phyloP scores from a whole-genome alignment of 2,113 vertebrate species.

The Rallus limicola region DNA sequence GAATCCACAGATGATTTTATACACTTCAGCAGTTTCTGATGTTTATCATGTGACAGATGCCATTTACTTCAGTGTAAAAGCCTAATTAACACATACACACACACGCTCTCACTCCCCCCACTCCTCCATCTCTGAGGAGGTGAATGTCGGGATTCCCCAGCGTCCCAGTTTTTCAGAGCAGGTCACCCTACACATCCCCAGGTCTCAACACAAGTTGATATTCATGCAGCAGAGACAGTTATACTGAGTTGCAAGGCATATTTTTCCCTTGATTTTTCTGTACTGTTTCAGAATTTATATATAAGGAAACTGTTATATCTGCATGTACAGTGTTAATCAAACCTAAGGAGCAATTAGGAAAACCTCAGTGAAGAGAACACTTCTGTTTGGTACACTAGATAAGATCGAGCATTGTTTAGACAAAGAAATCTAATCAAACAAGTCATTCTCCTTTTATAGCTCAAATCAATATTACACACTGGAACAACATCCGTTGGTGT shows the following conservation, averaged over 20 bases:
- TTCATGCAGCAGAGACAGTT: background rate
- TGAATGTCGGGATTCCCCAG: conserved; percentile 4
- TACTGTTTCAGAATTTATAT: background rate
- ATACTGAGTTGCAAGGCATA: background rate
- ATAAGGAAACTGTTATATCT: background rate
- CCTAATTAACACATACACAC: conserved; percentile 58
- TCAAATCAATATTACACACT: conserved; percentile 66
- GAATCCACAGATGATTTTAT: background rate
- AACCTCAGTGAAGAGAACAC: background rate
- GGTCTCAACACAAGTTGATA: background rate
- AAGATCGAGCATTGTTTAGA: conserved; percentile 8
- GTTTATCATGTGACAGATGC: conserved; percentile 28
- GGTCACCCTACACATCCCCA: background rate
- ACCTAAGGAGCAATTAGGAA: background rate
- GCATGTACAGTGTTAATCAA: background rate
- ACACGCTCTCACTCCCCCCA: background rate
- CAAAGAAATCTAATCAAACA: conserved; percentile 60
- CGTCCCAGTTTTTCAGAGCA: conserved; percentile 13
- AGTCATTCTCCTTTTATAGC: conserved; percentile 50
- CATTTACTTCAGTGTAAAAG: conserved; percentile 39
- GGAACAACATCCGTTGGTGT: conserved; percentile 42
- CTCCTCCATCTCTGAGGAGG: background rate
- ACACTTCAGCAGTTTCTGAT: conserved; percentile 6
- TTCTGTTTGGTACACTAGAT: conserved; percentile 27
- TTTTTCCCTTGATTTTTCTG: background rate